phyloP scores from a whole-genome alignment of 2,888 invertebrate species.

The Theretra japonica region DNA sequence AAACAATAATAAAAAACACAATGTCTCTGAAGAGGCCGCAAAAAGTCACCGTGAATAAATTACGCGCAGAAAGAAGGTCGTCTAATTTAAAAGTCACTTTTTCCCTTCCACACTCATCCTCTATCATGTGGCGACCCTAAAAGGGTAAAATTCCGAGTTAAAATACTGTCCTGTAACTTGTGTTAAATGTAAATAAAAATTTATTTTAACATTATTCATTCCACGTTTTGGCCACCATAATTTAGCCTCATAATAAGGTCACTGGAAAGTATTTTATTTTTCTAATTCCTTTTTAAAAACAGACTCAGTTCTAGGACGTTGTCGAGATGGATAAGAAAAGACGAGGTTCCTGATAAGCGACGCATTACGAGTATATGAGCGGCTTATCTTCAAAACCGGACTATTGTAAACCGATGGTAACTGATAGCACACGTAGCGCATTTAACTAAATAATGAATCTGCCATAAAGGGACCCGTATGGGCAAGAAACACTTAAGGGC shows the following conservation, averaged over 20 bases:
- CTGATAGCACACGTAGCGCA: too few species aligned
- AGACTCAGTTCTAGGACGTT: too few species aligned
- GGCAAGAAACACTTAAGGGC: too few species aligned
- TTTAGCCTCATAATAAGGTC: background rate
- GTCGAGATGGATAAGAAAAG: too few species aligned
- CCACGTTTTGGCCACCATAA: background rate
- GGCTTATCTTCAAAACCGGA: too few species aligned
- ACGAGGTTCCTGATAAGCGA: too few species aligned
- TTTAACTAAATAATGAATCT: too few species aligned
- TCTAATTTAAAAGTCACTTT: constrained; percentile 48
- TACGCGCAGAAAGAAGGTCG: constrained; percentile 50
- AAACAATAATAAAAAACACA: constrained; percentile 33
- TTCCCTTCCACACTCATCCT: constrained; percentile 53
- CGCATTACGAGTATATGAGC: too few species aligned
- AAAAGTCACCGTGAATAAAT: constrained; percentile 61
- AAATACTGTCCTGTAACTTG: constrained; percentile 47
- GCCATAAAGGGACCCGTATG: too few species aligned
- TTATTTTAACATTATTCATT: constrained; percentile 13
- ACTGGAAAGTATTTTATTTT: too few species aligned
- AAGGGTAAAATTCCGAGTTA: constrained; percentile 42
- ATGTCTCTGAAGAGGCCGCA: constrained; percentile 44
- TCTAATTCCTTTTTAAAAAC: too few species aligned
- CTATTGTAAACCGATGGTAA: too few species aligned
- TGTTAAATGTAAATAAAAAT: constrained; percentile 27
- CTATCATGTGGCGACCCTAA: constrained; percentile 46